Evolutionary conservation across 2,888 invertebrate species (phyloP), one percentile per base, ranked within the genome.

Genomic region (Macrosoma leucophasiata): DNA sequence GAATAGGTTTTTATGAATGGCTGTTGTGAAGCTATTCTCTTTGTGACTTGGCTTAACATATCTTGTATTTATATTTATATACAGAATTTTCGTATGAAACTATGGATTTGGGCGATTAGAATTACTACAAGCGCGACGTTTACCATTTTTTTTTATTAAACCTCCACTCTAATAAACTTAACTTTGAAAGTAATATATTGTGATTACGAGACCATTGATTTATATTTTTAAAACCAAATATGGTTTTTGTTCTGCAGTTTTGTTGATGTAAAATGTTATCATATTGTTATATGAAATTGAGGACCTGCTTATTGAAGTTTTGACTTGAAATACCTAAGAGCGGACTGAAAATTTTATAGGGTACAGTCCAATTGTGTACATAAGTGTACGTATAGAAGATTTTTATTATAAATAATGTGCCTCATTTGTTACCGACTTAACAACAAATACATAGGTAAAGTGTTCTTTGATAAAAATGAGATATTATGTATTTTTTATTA

Each of bases 151-250:
- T 26, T 12, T 17, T 21, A 26, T 35, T 29, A 13, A 26, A 13
- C 22, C 25, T 24, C 35, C 21, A 26, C 25, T 30, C 25, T 17
- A 22, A 22, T 25, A 30, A 36, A 30, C 29, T 30, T 45, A 43
- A 33, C 29, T 42, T 39, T 42, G 42, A 36, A 46, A 45, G 43
- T 44, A 55, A 58, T 48, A 49, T 54, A 65, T 70, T 79, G 79
- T 82, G 81, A 81, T 81, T 63, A 67, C 59, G 67, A 76, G 63
- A 81, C 81, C 81, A 82, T 82, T 78, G 81, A 81, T 70, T 62
- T 71, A 49, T n/a, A n/a, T 65, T 58, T 55, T 58, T 55, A 56
- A 67, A 64, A 71, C 67, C 74, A 71, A 75, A 76, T 62, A 64
- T 56, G 62, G 65, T 71, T 70, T n/a, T 54, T 56, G 53, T 57